Base-by-base conservation (phyloP, 2,797 vertebrate genomes). In the Sorex maritimensis region DNA sequence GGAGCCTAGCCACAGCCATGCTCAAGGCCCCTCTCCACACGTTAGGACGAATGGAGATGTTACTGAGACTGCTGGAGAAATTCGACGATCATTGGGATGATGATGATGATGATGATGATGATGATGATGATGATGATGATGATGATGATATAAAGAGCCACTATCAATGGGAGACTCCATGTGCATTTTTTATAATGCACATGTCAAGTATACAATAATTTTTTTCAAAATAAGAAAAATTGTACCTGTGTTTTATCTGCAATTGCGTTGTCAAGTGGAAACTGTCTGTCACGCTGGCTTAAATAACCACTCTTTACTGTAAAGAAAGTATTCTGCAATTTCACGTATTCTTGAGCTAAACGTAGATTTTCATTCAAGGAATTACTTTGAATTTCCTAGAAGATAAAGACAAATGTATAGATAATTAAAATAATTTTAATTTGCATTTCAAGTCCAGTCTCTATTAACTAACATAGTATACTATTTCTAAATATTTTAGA, bases 221-320 rank as follows among this genome's bases (percentile, higher is more conserved):
- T 73, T 73, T 38, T n/a, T n/a, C 14, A 71, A 34, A 9, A 58
- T 81, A 75, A 82, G 19, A 46, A 67, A 81, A 86, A 41, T 2
- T n/a, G 83, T 98, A 99, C 98, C 98, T 99, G 97, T 67, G 97
- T 98, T 94, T 98, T 98, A 93, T 98, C 98, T 94, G 95, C 94
- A 90, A 98, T 10, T 8, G 95, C 96, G 91, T 82, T 63, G 89
- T 98, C 97, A 24, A 95, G 77, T 1, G 83, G 96, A 91, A 98
- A 97, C 94, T 92, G 98, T 92, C 96, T 85, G n/a, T 97, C 96
- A 88, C 95, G 97, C 38, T 93, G 81, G 80, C 94, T 92, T 86
- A 96, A 96, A 17, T 98, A 98, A 28, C 98, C 95, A 65, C 96
- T 94, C 96, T 97, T 99, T 97, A 96, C 97, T 30, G 93, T 92